Evolutionary conservation across 2,113 vertebrate species (phyloP).

Genomic region (Grammomys dolichurus): DNA sequence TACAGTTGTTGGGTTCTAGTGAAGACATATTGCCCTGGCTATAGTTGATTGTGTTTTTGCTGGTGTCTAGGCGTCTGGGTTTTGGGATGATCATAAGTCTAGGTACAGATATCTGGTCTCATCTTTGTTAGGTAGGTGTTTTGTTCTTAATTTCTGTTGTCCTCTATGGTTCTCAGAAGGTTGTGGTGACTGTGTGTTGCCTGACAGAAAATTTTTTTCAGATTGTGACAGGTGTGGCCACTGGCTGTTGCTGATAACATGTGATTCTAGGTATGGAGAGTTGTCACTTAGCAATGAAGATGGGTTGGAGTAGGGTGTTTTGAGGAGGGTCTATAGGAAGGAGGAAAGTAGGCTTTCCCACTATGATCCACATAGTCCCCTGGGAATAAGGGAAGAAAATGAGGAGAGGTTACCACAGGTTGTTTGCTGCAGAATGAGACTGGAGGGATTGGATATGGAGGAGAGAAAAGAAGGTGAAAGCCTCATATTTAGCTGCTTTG

Average conservation of each 20-base stretch:
- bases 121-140: not conserved
- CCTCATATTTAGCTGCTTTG: not conserved
- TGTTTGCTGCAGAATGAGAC: not conserved
- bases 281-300: not conserved
- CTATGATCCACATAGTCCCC: not conserved
- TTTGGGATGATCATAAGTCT: not conserved
- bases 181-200: not conserved
- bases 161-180: not conserved
- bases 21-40: not conserved
- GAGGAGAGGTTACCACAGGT: not conserved
- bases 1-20: not conserved
- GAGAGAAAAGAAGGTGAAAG: not conserved
- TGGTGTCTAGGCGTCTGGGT: not conserved
- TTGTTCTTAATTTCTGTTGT: not conserved
- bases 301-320: not conserved
- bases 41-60: not conserved
- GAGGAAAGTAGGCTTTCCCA: not conserved
- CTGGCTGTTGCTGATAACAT: not conserved
- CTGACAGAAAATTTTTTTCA: not conserved
- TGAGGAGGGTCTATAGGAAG: not conserved
- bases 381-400: too few relatives aligned
- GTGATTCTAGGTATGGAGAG: not conserved
- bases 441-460: not conserved
- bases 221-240: not conserved
- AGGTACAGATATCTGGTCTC: not conserved